These are phyloP conservation scores for Hirtodrosophila histrioides DNA, from an alignment of 2,888 invertebrate species.

Conservation along the genomic window DNA sequence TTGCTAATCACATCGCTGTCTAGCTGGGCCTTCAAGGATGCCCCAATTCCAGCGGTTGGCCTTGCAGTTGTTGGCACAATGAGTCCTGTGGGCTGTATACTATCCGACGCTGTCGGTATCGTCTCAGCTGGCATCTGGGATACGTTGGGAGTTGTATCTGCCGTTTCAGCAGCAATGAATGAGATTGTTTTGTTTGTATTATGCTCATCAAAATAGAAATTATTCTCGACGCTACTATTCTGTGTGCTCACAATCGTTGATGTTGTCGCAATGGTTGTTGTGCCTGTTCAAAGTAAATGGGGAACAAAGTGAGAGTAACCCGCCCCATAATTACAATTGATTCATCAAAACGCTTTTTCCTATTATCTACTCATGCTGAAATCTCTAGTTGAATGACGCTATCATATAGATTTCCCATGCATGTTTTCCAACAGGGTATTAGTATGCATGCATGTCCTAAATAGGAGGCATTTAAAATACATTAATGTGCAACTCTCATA, in stretches of 20 bases:
- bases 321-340: too few species aligned
- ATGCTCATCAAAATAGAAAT: conserved; percentile 64
- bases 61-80: conserved; percentile 29
- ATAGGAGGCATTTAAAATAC: too few species aligned
- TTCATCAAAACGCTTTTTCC: too few species aligned
- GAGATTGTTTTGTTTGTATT: conserved; percentile 52
- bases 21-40: conserved; percentile 8
- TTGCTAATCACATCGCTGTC: conserved; percentile 37
- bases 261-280: conserved; percentile 30
- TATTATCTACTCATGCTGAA: too few species aligned
- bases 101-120: conserved; percentile 5
- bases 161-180: conserved; percentile 35
- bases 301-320: too few species aligned
- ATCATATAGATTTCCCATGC: too few species aligned
- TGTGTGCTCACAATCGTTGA: conserved; percentile 11
- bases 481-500: too few species aligned
- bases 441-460: too few species aligned
- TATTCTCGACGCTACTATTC: conserved; percentile 46
- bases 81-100: background rate
- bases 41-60: background rate
- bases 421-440: too few species aligned
- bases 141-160: conserved; percentile 40
- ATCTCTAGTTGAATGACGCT: too few species aligned
- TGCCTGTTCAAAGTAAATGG: conserved; percentile 15
- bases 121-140: conserved; percentile 36